Base-by-base conservation (phyloP, 1,140 invertebrate species). In the Wiebesia pumilae region DNA sequence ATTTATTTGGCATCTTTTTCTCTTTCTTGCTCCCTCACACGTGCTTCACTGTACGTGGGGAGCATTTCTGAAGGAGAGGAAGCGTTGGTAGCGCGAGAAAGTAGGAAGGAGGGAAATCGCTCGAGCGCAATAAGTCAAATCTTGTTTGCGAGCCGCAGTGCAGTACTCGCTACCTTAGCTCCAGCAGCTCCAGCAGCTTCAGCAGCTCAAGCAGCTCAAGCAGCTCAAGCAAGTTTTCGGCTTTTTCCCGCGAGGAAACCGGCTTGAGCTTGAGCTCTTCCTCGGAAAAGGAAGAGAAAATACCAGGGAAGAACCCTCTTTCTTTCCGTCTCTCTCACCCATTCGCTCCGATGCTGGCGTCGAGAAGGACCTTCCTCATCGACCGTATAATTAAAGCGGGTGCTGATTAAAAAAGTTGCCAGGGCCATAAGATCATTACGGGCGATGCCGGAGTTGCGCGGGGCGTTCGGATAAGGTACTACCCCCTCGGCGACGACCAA, bases 371-470 rank as follows among this genome's bases (percentile, higher is more conserved):
- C 90, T 92, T 93, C 90, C 91, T 91, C 92, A 92, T 93, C 92
- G 92, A 92, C 90, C 92, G 91, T 93, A 93, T 93, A 93, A 93
- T 93, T 93, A 93, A 93, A 93, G 91, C 90, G 90, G 90, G 91
- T 92, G 92, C 92, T 93, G 92, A 93, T 93, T 93, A 93, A 93
- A 93, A 93, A 93, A 93, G 92, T 93, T 93, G 91, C 92, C 90
- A 89, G 90, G 90, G 89, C 90, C 90, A 91, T 93, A 93, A 93
- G 92, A 93, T 93, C 93, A 93, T 93, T 93, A 93, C 90, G 92
- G 89, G 58, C 35, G 58, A 81, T 27, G 69, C 73, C 75, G 51
- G 19, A 33, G 58, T 65, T 35, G 62, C 51, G 78, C 78, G 54
- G 6, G 10, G n/a, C 62, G 58, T 69, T 69, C n/a, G 65, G 67